Evolutionary conservation across 92 coral and sea anemone genomes (phyloP).

Genomic region (Pocillopora meandrina): DNA sequence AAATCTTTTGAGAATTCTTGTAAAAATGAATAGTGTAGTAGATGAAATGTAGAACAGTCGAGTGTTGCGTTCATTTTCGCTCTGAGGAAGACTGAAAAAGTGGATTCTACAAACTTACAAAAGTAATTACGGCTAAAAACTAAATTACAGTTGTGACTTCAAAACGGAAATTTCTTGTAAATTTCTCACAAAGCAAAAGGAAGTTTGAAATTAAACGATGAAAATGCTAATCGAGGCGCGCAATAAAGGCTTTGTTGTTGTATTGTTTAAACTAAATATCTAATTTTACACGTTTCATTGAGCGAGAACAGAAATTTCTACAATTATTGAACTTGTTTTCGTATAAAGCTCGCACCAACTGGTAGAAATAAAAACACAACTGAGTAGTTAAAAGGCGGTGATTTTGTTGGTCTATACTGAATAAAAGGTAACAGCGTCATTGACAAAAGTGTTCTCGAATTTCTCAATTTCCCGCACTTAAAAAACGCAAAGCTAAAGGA

Average conservation of each 20-base stretch:
- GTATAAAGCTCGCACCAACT: too few relatives aligned
- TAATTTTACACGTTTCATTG: too few relatives aligned
- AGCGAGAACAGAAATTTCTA: too few relatives aligned
- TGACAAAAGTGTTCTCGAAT: too few relatives aligned
- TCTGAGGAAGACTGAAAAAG: background rate
- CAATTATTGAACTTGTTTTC: too few relatives aligned
- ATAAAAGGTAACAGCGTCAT: too few relatives aligned
- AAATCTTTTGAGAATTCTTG: slow-evolving; percentile 27
- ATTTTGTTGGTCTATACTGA: too few relatives aligned
- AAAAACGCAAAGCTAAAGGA: too few relatives aligned
- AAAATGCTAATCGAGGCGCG: background rate
- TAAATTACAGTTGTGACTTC: background rate
- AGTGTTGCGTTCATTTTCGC: slow-evolving; percentile 11
- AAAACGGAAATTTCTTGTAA: background rate
- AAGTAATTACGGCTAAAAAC: background rate
- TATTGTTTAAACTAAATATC: background rate
- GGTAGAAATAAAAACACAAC: too few relatives aligned
- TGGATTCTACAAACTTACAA: background rate
- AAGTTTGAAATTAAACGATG: background rate
- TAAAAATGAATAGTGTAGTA: slow-evolving; percentile 23
- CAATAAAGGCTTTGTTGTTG: background rate
- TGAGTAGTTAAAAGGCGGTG: too few relatives aligned
- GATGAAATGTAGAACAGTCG: background rate
- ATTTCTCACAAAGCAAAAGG: background rate
- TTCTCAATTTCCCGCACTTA: too few relatives aligned